Percentiles rank a stretch among this genome's conserved stretches.
Conservation (phyloP, 2,888 invertebrate species). For the Agrochola litura region DNA sequence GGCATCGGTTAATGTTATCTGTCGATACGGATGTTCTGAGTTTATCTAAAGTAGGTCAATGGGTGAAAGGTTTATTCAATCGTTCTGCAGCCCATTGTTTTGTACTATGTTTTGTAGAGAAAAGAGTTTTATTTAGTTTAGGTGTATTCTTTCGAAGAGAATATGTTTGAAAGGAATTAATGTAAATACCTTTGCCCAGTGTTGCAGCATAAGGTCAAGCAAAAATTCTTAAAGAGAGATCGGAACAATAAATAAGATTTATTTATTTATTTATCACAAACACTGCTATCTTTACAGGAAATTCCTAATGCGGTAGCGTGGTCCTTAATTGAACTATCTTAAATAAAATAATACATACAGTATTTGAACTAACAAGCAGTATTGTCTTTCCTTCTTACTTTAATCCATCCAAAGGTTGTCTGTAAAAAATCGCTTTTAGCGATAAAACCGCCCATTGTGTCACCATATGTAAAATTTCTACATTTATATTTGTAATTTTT, state of each 20-base stretch:
- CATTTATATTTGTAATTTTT: too few relatives aligned
- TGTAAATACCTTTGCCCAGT: neutral
- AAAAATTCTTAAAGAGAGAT: neutral
- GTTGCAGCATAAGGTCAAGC: neutral
- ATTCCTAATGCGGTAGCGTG: too few relatives aligned
- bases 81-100: constrained; percentile 10
- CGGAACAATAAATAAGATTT: neutral
- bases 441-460: too few relatives aligned
- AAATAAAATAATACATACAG: too few relatives aligned
- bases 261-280: too few relatives aligned
- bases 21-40: constrained; percentile 25
- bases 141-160: neutral
- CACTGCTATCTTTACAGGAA: too few relatives aligned
- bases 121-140: neutral
- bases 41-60: constrained; percentile 46
- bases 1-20: constrained; percentile 22
- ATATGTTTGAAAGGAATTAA: neutral
- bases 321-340: too few relatives aligned
- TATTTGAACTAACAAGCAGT: neutral
- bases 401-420: too few relatives aligned
- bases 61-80: constrained; percentile 16
- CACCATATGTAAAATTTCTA: too few relatives aligned
- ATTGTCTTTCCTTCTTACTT: too few relatives aligned
- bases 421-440: too few relatives aligned
- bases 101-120: neutral